Conservation (phyloP, 2,113 vertebrate genomes). For the Chaetorhynchus papuensis region DNA sequence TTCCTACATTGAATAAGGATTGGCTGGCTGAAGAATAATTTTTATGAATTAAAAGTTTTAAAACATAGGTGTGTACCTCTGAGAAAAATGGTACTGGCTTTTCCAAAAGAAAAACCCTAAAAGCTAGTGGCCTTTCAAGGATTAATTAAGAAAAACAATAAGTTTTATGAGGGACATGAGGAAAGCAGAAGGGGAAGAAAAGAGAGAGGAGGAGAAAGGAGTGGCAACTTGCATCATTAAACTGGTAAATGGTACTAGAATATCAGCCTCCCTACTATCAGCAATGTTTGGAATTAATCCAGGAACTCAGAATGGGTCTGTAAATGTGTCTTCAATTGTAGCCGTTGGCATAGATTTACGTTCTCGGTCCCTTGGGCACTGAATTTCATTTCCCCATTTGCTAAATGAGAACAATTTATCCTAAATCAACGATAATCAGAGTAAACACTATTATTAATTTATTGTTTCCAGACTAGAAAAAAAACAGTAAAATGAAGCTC, state of each 20-base stretch:
- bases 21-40: not conserved
- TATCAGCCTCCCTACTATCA: not conserved
- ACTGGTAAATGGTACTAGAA: not conserved
- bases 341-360: constrained; percentile 18
- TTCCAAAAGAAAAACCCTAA: not conserved
- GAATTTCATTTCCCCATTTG: constrained; percentile 35
- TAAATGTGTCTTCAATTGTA: constrained; percentile 8
- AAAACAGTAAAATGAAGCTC: constrained; percentile 23
- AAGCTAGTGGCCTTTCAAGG: not conserved
- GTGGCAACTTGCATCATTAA: not conserved
- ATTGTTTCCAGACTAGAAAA: constrained; percentile 57
- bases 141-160: not conserved
- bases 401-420: constrained; percentile 63
- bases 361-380: not conserved
- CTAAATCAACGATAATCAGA: constrained; percentile 55
- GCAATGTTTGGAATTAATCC: constrained; percentile 17
- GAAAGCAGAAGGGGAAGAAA: not conserved
- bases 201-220: not conserved
- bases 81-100: not conserved
- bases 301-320: constrained; percentile 29
- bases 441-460: constrained; percentile 69
- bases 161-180: not conserved
- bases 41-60: not conserved
- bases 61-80: not conserved
- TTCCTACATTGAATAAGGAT: not conserved